phyloP scores from a whole-genome alignment of 2,113 vertebrate genomes.

The Tupaia tana region DNA sequence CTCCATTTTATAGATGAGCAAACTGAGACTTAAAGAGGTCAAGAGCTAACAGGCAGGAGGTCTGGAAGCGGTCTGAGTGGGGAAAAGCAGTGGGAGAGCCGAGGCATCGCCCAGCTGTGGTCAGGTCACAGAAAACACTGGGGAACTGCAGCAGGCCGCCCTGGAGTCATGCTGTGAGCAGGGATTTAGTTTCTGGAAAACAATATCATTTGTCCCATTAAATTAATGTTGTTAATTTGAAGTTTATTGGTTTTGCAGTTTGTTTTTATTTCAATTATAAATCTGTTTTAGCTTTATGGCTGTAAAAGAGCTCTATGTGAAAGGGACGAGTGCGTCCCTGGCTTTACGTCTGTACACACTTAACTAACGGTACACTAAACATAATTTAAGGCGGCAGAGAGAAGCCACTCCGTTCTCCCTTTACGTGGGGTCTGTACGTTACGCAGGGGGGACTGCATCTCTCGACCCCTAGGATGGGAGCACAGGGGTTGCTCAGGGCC shows the following conservation, averaged over 20 bases:
- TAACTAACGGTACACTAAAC: slow-evolving; percentile 61
- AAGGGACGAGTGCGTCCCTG: background rate
- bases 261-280: slow-evolving; percentile 78
- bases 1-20: background rate
- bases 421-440: background rate
- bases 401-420: background rate
- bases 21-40: background rate
- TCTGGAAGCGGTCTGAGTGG: background rate
- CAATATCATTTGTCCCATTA: slow-evolving; percentile 67
- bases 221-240: slow-evolving; percentile 79
- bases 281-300: slow-evolving; percentile 65
- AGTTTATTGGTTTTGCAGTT: slow-evolving; percentile 78
- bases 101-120: background rate
- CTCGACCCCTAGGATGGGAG: background rate
- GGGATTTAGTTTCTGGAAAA: slow-evolving; percentile 60
- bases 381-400: slow-evolving; percentile 41
- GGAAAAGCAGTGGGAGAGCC: fast-evolving
- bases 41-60: background rate
- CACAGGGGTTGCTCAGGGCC: background rate
- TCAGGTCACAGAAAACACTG: fast-evolving
- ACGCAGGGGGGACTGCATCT: background rate
- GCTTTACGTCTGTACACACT: slow-evolving; percentile 62
- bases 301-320: slow-evolving; percentile 1
- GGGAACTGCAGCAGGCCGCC: background rate
- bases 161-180: background rate